Evolutionary conservation across 1,140 invertebrate species (phyloP), one percentile per base, ranked within the genome.

Genomic region (Copidosoma floridanum): DNA sequence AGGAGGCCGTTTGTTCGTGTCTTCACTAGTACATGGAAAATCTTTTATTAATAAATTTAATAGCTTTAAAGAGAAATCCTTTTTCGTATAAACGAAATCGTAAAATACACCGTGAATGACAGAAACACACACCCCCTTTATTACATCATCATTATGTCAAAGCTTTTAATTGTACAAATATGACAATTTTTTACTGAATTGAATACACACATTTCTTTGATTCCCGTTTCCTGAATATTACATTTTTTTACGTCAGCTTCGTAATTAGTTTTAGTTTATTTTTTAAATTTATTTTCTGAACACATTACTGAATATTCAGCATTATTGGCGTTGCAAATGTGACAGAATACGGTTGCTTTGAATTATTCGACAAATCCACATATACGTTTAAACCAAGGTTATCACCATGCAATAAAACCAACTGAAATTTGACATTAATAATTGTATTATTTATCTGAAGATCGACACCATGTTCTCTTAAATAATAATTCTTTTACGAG

Each of bases 91-190:
- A n/a, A n/a, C n/a, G n/a, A n/a, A n/a, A n/a, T n/a, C n/a, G n/a
- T n/a, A n/a, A n/a, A n/a, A n/a, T n/a, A n/a, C n/a, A n/a, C n/a
- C n/a, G n/a, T n/a, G n/a, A n/a, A n/a, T n/a, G n/a, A n/a, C n/a
- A n/a, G n/a, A n/a, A n/a, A n/a, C n/a, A n/a, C n/a, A n/a, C n/a
- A n/a, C 12, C 11, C 54, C 54, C 16, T 56, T 43, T 10, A 56
- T n/a, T 6, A 35, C 12, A 21, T 56, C 54, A n/a, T 56, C 29
- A 56, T 46, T 20, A 56, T 56, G n/a, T 56, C 54, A 7, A 56
- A 8, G 0, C n/a, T 23, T 12, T 24, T 2, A 32, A 24, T 46
- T 44, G 12, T 2, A 26, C 12, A 5, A 1, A 56, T 32, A 11
- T 56, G 41, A 24, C 46, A 57, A 23, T 27, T 16, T 18, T 23